Evolutionary conservation across 2,888 invertebrate species (phyloP).

Genomic region (Strigamia maritima): DNA sequence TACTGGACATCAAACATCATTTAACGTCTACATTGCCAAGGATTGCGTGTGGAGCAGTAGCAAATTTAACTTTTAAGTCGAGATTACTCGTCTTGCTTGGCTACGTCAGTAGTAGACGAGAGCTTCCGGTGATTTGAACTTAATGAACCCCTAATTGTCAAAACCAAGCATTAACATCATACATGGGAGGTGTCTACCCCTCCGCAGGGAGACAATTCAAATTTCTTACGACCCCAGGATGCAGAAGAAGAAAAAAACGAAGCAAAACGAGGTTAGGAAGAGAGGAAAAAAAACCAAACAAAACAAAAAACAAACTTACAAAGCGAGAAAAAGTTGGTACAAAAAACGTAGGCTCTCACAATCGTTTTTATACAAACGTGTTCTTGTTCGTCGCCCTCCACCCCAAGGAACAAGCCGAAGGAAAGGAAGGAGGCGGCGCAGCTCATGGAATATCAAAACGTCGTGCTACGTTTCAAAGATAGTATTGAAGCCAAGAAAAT

Average conservation of each 20-base stretch:
- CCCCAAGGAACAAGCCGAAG: background rate
- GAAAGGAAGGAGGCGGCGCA: background rate
- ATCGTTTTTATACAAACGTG: slow-evolving; percentile 25
- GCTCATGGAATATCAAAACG: slow-evolving; percentile 25
- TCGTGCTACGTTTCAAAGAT: slow-evolving; percentile 18
- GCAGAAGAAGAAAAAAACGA: background rate
- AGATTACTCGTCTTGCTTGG: slow-evolving; percentile 11
- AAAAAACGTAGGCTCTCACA: slow-evolving; percentile 6
- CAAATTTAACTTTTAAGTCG: background rate
- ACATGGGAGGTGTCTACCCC: slow-evolving; percentile 28
- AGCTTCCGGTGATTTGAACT: slow-evolving; percentile 32
- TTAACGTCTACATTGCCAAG: background rate
- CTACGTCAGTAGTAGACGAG: background rate
- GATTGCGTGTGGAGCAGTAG: slow-evolving; percentile 21
- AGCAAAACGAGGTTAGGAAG: background rate
- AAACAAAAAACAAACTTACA: slow-evolving; percentile 1
- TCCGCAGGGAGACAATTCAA: slow-evolving; percentile 21
- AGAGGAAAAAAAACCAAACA: background rate
- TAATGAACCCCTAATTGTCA: slow-evolving; percentile 30
- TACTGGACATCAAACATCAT: background rate
- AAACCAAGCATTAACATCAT: slow-evolving; percentile 32
- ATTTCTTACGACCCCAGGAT: slow-evolving; percentile 31
- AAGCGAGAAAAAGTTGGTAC: background rate
- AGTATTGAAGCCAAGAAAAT: slow-evolving; percentile 7
- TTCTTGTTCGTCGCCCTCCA: background rate